phyloP scores from a whole-genome alignment of 2,888 invertebrate genomes.

The Aporophyla lueneburgensis region DNA sequence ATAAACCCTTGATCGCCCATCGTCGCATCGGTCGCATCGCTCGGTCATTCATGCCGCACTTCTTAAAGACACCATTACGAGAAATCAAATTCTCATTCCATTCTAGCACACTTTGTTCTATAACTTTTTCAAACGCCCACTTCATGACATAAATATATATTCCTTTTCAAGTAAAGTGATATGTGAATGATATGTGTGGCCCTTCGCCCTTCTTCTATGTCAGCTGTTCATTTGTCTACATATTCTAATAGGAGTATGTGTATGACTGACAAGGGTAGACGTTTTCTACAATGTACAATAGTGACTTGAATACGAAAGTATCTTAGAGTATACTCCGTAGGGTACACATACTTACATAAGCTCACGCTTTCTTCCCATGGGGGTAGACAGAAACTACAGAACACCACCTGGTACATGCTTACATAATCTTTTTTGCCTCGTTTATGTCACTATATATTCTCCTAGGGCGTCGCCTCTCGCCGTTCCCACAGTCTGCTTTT shows the following conservation, averaged over 20 bases:
- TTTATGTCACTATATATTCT: too few relatives aligned
- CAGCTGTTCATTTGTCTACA: constrained; percentile 24
- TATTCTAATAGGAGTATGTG: not conserved
- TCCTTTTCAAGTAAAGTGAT: not conserved
- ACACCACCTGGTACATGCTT: too few relatives aligned
- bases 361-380: too few relatives aligned
- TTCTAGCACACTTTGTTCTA: not conserved
- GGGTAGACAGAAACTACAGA: too few relatives aligned
- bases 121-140: not conserved
- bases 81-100: not conserved
- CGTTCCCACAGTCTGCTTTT: too few relatives aligned
- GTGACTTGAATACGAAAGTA: constrained; percentile 29
- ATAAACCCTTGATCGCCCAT: too few relatives aligned
- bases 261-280: constrained; percentile 52
- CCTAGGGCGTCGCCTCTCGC: too few relatives aligned
- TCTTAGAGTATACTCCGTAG: not conserved
- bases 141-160: not conserved
- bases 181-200: constrained; percentile 3
- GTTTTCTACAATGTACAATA: not conserved
- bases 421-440: too few relatives aligned
- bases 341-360: not conserved
- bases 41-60: not conserved
- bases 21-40: not conserved
- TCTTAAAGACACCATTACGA: not conserved
- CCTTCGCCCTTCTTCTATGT: not conserved